These are phyloP conservation scores for Trichonephila clavipes DNA, from an alignment of 1,140 invertebrate species.

Conservation along the genomic window DNA sequence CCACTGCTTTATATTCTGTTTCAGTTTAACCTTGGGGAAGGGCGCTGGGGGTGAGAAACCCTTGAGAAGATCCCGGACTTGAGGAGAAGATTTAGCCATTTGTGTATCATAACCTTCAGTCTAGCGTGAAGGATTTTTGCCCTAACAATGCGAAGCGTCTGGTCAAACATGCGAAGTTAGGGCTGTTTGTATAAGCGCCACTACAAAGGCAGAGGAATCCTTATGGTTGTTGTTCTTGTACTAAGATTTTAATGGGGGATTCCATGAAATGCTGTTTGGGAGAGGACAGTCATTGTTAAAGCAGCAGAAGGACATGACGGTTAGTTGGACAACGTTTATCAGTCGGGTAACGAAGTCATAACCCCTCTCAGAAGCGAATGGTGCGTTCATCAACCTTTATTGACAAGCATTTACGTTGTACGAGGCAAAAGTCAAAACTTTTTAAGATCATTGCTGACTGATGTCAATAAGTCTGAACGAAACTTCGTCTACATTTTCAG, in stretches of 20 bases:
- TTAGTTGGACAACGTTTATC: too few relatives aligned
- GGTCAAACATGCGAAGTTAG: constrained; percentile 1
- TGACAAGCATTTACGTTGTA: too few relatives aligned
- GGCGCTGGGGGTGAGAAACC: constrained; percentile 29
- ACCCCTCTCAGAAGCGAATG: too few relatives aligned
- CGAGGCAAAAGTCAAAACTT: too few relatives aligned
- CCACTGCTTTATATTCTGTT: constrained; percentile 49
- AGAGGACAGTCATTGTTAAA: too few relatives aligned
- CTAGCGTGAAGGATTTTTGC: constrained; percentile 26
- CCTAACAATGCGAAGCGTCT: background rate
- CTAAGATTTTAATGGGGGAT: background rate
- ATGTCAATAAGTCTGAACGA: too few relatives aligned
- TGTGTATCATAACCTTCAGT: constrained; percentile 31
- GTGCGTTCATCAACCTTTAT: too few relatives aligned
- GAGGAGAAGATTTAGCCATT: constrained; percentile 22
- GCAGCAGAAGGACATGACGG: too few relatives aligned
- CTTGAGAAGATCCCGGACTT: constrained; percentile 22
- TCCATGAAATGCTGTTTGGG: background rate
- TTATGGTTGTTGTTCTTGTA: background rate
- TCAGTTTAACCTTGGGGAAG: constrained; percentile 21
- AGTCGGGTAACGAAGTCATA: too few relatives aligned
- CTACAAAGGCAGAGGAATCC: background rate
- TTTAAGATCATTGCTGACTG: too few relatives aligned
- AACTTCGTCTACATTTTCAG: too few relatives aligned
- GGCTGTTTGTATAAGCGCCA: constrained; percentile 15